Evolutionary conservation across 1,140 invertebrate genomes (phyloP).

Genomic region (Procambarus virginalis): DNA sequence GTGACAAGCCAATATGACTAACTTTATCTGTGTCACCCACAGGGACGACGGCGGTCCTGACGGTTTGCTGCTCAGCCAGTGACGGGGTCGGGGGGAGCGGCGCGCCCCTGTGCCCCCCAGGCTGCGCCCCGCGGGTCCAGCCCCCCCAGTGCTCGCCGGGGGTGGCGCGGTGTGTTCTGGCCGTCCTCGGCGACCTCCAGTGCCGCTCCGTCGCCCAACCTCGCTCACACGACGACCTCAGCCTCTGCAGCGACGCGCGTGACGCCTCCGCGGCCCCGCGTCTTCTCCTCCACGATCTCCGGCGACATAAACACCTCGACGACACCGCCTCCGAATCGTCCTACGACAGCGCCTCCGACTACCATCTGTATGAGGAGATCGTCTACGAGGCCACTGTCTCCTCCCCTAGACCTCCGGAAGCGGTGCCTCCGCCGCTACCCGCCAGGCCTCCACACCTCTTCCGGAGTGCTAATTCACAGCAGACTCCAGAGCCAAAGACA

Average conservation of each 20-base stretch:
- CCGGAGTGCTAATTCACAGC: constrained; percentile 7
- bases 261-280: constrained; percentile 16
- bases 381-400: constrained; percentile 43
- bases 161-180: constrained; percentile 46
- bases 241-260: constrained; percentile 60
- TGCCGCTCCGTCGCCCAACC: constrained; percentile 25
- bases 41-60: constrained; percentile 52
- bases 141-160: constrained; percentile 30
- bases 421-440: constrained; percentile 48
- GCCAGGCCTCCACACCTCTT: constrained; percentile 56
- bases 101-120: constrained; percentile 53
- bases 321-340: constrained; percentile 52
- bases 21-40: background rate
- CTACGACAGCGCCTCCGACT: constrained; percentile 59
- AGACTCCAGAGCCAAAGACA: constrained; percentile 4
- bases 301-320: constrained; percentile 40
- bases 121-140: constrained; percentile 27
- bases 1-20: background rate
- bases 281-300: constrained; percentile 37
- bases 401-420: constrained; percentile 16
- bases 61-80: constrained; percentile 60
- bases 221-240: constrained; percentile 40
- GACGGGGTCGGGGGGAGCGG: constrained; percentile 61
- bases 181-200: constrained; percentile 43
- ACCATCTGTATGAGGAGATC: constrained; percentile 59